Percentiles rank a stretch among this genome's conserved stretches.
These are phyloP conservation scores for Petaurus breviceps DNA, from an alignment of 2,113 vertebrate genomes.

Conservation along the genomic window DNA sequence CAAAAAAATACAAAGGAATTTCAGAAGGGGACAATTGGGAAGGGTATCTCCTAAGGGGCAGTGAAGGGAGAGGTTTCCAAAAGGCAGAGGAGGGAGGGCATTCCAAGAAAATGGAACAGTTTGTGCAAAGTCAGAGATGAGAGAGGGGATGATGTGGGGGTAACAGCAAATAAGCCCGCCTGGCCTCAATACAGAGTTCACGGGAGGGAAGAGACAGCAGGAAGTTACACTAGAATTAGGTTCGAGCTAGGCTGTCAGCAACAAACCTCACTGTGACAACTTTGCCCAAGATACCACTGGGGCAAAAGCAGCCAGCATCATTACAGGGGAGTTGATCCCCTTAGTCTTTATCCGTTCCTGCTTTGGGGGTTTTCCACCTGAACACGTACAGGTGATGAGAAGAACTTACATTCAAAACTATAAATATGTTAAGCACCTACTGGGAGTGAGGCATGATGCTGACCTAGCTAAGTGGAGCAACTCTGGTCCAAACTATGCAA, in stretches of 20 bases:
- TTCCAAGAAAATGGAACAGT: neutral
- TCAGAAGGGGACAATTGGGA: neutral
- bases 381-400: neutral
- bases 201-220: neutral
- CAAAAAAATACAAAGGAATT: neutral
- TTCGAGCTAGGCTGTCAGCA: neutral
- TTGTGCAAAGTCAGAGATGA: neutral
- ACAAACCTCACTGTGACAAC: neutral
- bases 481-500: neutral
- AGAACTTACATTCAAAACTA: neutral
- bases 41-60: neutral
- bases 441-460: neutral
- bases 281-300: neutral
- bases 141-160: neutral
- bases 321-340: neutral
- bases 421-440: too few species aligned
- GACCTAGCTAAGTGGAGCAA: too few species aligned
- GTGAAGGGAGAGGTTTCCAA: neutral
- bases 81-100: neutral
- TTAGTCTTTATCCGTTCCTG: neutral
- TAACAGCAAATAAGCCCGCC: neutral
- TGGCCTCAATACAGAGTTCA: neutral
- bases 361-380: neutral
- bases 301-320: neutral
- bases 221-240: neutral